Conservation (phyloP, 2,797 vertebrate genomes). For the Phalloptychus januarius region DNA sequence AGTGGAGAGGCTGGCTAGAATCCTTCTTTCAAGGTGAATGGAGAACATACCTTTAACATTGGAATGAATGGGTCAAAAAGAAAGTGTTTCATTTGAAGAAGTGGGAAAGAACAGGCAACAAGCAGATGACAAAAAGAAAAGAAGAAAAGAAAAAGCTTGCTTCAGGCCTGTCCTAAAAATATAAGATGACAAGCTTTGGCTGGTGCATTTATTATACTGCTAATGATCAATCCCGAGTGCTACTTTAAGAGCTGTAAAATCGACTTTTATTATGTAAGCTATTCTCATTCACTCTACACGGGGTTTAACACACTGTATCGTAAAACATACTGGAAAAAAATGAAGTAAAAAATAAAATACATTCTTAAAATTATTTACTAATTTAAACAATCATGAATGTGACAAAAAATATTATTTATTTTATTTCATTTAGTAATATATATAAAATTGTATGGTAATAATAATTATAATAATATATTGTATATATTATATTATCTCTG, state of each 20-base stretch:
- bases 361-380: neutral
- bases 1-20: conserved; percentile 59
- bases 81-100: neutral
- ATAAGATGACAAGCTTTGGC: neutral
- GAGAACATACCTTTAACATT: conserved; percentile 50
- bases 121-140: neutral
- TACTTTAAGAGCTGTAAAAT: neutral
- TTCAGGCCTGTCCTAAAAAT: conserved; percentile 9
- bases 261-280: neutral
- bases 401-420: no score
- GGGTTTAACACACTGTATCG: neutral
- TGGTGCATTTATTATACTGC: conserved; percentile 12
- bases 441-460: no score
- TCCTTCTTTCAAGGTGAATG: conserved; percentile 72
- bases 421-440: conserved; percentile 1
- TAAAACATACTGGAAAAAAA: neutral
- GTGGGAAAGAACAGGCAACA: neutral
- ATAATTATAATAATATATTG: neutral
- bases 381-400: neutral
- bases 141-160: conserved; percentile 1
- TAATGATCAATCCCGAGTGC: neutral
- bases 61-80: neutral
- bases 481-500: conserved; percentile 17
- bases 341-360: neutral
- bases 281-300: neutral